Evolutionary conservation across 1,140 invertebrate genomes (phyloP), one percentile per base, ranked within the genome.

Genomic region (Uloborus diversus): DNA sequence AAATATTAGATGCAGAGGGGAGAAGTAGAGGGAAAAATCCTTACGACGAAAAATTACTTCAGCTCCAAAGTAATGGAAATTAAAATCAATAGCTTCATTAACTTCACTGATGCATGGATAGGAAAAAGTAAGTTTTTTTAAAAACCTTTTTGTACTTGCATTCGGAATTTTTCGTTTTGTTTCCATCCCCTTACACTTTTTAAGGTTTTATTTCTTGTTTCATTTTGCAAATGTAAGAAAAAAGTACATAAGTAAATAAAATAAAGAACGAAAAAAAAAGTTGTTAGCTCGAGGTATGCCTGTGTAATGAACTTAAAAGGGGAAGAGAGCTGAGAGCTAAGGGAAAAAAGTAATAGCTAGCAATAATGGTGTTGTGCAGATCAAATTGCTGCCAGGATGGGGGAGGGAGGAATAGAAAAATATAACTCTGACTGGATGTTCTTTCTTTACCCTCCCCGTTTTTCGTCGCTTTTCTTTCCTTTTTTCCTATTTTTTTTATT

Each of bases 11-110:
- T 78, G 73, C 73, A 65, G 49, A 42, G 20, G 35, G 61, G 53
- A 69, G 28, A n/a, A 20, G 17, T 42, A 64, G 37, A 9, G 17
- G 28, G 57, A 28, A 56, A 78, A 79, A 79, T 61, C 53, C 37
- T 59, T 61, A 37, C 32, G 25, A 28, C 23, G 66, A 78, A 76
- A 79, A 79, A 42, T 49, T 66, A 42, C 32, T 53, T 14, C 23
- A 64, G 62, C 47, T 78, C 73, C n/a, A 35, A 53, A 66, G 73
- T 78, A 78, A 78, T 79, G 64, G 76, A 69, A 79, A 79, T 79
- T 79, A 79, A 79, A 79, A 79, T 79, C 76, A 79, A 79, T 79
- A 79, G 76, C 64, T 79, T 79, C 76, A 79, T 79, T 79, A 79
- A 79, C 61, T 78, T 66, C 30, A 56, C 59, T 78, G 73, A 78